These are phyloP conservation scores for Agriotes lineatus DNA, from an alignment of 2,888 invertebrate species.

Conservation along the genomic window DNA sequence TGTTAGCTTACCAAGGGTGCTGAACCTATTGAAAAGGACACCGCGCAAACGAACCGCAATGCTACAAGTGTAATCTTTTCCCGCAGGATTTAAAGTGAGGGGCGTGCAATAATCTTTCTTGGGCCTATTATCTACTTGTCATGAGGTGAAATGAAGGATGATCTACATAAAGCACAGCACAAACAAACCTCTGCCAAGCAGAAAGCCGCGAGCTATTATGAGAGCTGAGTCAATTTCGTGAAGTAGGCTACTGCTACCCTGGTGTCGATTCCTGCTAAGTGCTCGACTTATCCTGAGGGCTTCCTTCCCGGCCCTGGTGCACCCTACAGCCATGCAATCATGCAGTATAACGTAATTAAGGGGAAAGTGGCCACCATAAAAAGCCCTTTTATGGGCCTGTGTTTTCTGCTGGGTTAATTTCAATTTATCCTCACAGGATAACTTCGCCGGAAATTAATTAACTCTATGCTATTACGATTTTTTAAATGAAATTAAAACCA, in stretches of 20 bases:
- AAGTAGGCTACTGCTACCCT: constrained; percentile 65
- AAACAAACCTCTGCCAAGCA: constrained; percentile 67
- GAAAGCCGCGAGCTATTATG: constrained; percentile 73
- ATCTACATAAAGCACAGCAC: constrained; percentile 37
- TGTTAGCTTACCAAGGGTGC: too few relatives aligned
- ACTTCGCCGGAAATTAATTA: not conserved
- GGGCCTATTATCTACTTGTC: constrained; percentile 25
- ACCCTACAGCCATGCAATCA: constrained; percentile 46
- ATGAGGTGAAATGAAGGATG: constrained; percentile 34
- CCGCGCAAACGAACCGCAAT: not conserved
- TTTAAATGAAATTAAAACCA: too few relatives aligned
- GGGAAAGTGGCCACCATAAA: constrained; percentile 7
- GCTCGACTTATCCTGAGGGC: constrained; percentile 61
- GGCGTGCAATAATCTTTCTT: constrained; percentile 22
- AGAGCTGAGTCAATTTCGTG: constrained; percentile 75
- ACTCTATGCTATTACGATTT: too few relatives aligned
- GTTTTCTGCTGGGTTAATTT: not conserved
- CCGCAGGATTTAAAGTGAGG: not conserved
- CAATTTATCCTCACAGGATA: not conserved
- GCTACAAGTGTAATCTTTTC: constrained; percentile 16
- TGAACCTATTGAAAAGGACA: too few relatives aligned
- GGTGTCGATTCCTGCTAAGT: constrained; percentile 60
- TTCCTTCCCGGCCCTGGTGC: constrained; percentile 57
- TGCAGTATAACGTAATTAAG: constrained; percentile 20
- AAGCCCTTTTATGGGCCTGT: not conserved